Base-by-base conservation (phyloP, 1,140 invertebrate species). In the Gryon sp. region DNA sequence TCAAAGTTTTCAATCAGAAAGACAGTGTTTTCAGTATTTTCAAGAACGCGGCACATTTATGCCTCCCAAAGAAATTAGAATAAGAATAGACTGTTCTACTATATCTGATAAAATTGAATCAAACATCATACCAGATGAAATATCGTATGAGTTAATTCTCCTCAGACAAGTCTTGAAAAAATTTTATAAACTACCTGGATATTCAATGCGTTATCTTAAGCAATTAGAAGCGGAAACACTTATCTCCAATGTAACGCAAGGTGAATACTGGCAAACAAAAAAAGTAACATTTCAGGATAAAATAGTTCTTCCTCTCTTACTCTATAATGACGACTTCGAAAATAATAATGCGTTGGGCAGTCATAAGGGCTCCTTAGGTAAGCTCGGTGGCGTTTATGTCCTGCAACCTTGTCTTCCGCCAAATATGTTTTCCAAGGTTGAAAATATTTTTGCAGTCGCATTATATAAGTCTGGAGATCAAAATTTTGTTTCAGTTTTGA, bases 391-490 rank as follows among this genome's bases (percentile, higher is more conserved):
- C 28, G 55, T 79, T 15, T 82, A 85, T 68, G 28, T 74, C 52
- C 75, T 46, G 11, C 60, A 85, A 34, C 55, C 76, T 3, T 77
- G 79, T 45, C 41, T 84, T n/a, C 81, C 83, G 40, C n/a, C 4
- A 5, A 12, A 34, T 50, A 48, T 24, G 30, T 82, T 43, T 55
- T 69, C 24, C 11, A 48, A 65, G 50, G 30, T 84, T 24, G 53
- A 82, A 40, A 78, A 83, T 53, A 84, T 86, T 34, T 85, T 83
- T 72, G 30, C 84, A 19, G 38, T 57, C 28, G 24, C 32, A 24
- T 30, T 85, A 12, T 81, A 81, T 55, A 36, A 81, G 46, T 50
- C 81, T 9, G 26, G 46, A 48, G 78, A 84, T 76, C 22, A 63
- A 28, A 81, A 73, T 32, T 14, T n/a, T 12, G 30, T 34, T 3